Conservation (phyloP, 2,888 invertebrate species). For the Melinaea marsaeus region DNA sequence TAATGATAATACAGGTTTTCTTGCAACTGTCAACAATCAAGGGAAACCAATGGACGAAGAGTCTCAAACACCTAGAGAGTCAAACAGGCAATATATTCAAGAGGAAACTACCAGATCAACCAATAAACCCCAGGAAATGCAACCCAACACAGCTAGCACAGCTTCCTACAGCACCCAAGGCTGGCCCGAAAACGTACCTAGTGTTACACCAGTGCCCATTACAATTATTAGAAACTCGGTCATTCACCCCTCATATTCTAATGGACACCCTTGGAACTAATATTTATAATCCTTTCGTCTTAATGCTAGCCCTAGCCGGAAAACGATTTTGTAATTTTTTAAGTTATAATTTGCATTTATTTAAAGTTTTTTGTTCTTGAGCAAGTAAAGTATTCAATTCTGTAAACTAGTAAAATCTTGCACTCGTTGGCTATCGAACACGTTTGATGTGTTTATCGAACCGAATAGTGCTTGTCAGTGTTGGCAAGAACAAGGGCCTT, state of each 20-base stretch:
- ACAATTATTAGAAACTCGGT: slow-evolving; percentile 57
- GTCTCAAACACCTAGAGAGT: slow-evolving; percentile 9
- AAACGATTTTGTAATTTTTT: slow-evolving; percentile 26
- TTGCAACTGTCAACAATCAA: slow-evolving; percentile 72
- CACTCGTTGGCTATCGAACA: slow-evolving; percentile 13
- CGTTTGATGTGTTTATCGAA: slow-evolving; percentile 25
- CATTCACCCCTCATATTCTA: slow-evolving; percentile 54
- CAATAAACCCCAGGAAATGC: slow-evolving; percentile 33
- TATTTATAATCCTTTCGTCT: slow-evolving; percentile 15
- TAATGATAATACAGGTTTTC: slow-evolving; percentile 73
- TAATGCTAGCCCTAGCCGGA: slow-evolving; percentile 1
- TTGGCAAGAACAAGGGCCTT: slow-evolving; percentile 24
- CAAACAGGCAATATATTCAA: slow-evolving; percentile 29
- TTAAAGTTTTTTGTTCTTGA: slow-evolving; percentile 20
- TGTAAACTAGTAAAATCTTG: slow-evolving; percentile 16
- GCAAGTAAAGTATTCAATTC: slow-evolving; percentile 7
- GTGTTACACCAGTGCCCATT: slow-evolving; percentile 43
- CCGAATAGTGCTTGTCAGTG: slow-evolving; percentile 18
- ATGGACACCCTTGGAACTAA: slow-evolving; percentile 50
- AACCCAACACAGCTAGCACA: slow-evolving; percentile 29
- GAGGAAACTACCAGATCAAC: slow-evolving; percentile 34
- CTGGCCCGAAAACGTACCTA: slow-evolving; percentile 34
- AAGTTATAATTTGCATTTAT: slow-evolving; percentile 42
- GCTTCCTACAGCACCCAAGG: slow-evolving; percentile 35
- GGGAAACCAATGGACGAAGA: slow-evolving; percentile 19